Base-by-base conservation (phyloP, 2,888 invertebrate species). In the Dasypogon diadema region DNA sequence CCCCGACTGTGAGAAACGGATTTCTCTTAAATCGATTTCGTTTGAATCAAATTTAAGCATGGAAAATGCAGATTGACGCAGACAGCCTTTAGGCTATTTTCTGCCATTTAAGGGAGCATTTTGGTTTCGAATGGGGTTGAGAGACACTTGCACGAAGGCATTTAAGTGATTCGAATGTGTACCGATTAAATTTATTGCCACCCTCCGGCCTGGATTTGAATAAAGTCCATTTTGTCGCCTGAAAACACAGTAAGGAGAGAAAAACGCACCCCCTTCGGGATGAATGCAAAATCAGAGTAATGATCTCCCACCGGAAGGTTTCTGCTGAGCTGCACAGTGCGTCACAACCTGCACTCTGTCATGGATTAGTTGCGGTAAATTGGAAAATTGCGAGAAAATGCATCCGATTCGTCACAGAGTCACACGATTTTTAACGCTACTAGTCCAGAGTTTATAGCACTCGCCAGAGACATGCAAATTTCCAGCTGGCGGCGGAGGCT, bases 1-100 rank as follows among this genome's bases (percentile, higher is more conserved):
- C 24, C 22, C 14, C 18, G 51, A 30, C 18, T 30, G 22, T 5
- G 34, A 54, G 21, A 10, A 16, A 22, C 26, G n/a, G n/a, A 34
- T 16, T 54, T 30, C 54, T 10, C 54, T 16, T 34, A 51, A 70
- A 70, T 54, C 70, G 70, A 70, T 70, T 70, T 21, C 10, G 51
- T 56, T 56, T 14, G 26, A 56, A 24, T 56, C 30, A 56, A 30
- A 26, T 56, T 24, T 54, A 18, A 22, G 12, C 8, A 3, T 6
- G 26, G 22, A 18, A 14, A 26, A 56, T 56, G 56, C 26, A 56
- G 56, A 14, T 30, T 56, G 4, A 51, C 5, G 18, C 21, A 21
- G 2, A 51, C 14, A 16, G 21, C 16, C 1, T 51, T 16, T 14
- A 51, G 51, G 51, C 3, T 16, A 6, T 55, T 55, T 55, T 55